Evolutionary conservation across 2,113 vertebrate genomes (phyloP), one percentile per base, ranked within the genome.

Genomic region (Limnothrissa miodon): DNA sequence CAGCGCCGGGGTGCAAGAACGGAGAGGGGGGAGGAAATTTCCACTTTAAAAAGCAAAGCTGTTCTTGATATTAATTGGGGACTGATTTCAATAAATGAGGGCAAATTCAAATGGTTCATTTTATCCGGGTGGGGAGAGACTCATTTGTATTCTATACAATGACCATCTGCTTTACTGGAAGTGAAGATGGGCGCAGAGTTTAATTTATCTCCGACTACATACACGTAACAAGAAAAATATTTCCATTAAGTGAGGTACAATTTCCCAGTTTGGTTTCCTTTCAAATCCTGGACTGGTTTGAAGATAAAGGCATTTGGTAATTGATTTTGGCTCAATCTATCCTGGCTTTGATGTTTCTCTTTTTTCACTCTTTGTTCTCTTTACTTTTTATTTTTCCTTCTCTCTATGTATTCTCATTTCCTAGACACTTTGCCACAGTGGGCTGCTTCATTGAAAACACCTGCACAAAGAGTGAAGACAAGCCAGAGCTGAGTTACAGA

Each of bases 371-470:
- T 86, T 86, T 85, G 44, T 78, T 85, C 53, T 82, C 86, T 21
- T 19, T 83, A 78, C 86, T 82, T 87, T 86, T 86, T 85, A 89
- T 90, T 91, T 87, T 87, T 85, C 86, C 62, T 9, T 13, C 70
- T 36, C 78, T 29, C 62, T 85, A 84, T 83, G 81, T 45, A 84
- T 83, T 9, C 80, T 53, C 81, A 39, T 82, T 81, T 83, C 80
- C 87, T 85, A 89, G 84, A 89, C 83, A 33, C 74, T 83, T 78
- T 45, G 82, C 82, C 86, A 83, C 78, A 80, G 84, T 85, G 85
- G 80, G 80, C 70, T 53, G 83, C 79, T 88, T 92, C 87, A 91
- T 89, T 90, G 82, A 86, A 82, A 90, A 92, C 93, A 94, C 91
- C 90, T 94, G 92, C 88, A 87, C 85, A 80, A 84, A 70, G 78